Percentiles rank a stretch among this genome's conserved stretches.
Conservation (phyloP, 1,140 invertebrate genomes). For the Condylostylus longicornis region DNA sequence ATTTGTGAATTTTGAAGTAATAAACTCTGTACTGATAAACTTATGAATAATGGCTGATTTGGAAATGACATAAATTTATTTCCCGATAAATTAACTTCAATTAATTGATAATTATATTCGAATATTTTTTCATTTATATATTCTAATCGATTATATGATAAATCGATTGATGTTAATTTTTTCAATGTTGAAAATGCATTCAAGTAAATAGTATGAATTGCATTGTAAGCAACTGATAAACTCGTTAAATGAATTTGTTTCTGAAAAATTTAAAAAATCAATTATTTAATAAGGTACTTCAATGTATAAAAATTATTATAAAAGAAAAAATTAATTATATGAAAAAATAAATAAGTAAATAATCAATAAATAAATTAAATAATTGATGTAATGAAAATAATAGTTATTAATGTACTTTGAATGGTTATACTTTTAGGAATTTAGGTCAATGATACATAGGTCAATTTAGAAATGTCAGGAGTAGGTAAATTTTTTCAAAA, state of each 20-base stretch:
- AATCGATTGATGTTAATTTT: constrained; percentile 17
- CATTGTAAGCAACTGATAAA: constrained; percentile 21
- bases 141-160: constrained; percentile 27
- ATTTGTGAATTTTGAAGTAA: constrained; percentile 24
- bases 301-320: neutral
- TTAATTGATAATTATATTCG: constrained; percentile 16
- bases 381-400: too few species aligned
- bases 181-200: constrained; percentile 19
- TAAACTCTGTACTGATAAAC: constrained; percentile 15
- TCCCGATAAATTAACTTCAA: constrained; percentile 19
- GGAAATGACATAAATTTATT: constrained; percentile 22
- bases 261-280: constrained; percentile 8
- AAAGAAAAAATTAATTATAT: neutral
- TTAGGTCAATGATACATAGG: too few species aligned
- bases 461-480: too few species aligned
- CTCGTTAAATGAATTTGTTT: constrained; percentile 16
- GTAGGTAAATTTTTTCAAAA: too few species aligned
- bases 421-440: neutral
- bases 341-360: too few species aligned
- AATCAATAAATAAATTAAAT: too few species aligned
- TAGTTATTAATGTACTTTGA: neutral
- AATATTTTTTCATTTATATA: constrained; percentile 22
- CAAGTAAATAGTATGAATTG: constrained; percentile 19
- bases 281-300: neutral
- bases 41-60: constrained; percentile 14